Base-by-base conservation (phyloP, 1,140 invertebrate genomes). In the Zaprionus inermis region DNA sequence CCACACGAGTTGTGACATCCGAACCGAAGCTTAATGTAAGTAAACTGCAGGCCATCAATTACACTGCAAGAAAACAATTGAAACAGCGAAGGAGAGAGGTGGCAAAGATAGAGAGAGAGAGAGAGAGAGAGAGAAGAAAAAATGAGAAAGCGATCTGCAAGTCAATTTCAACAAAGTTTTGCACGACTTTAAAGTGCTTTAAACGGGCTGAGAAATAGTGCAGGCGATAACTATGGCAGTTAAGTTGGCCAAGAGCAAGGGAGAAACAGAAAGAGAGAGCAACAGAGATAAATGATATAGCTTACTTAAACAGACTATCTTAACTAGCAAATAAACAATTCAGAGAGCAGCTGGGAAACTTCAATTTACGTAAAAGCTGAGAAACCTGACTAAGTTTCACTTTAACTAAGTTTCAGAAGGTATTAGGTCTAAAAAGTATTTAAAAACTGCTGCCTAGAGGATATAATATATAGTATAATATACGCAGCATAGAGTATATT, bases 1-100 rank as follows among this genome's bases (percentile, higher is more conserved):
- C 84, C 63, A 83, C 69, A 65, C 70, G 46, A 36, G 90, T 91
- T 71, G 90, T 91, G 72, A 91, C 90, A 76, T 84, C 74, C 55
- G 90, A 91, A 56, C 90, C 90, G 46, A 91, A 91, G 75, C 69
- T 91, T 41, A 91, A 91, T 76, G 90, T 91, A 85, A 91, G 90
- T 91, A 78, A 59, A 71, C 44, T 59, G 68, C 60, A 58, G 67
- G 49, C 72, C 68, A 71, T 59, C 46, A 71, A 71, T 34, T 57
- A 52, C 67, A 71, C 67, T 63, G 52, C 18, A 20, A 32, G 67
- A 71, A 70, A 64, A 16, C 46, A 41, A 52, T 16, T 44, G 51
- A 54, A 24, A 28, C 24, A 2, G 7, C 22, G 2, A 28, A n/a
- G n/a, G n/a, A n/a, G 49, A 14, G 36, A 54, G 44, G 44, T 20